phyloP scores from a whole-genome alignment of 2,113 vertebrate species.

The Aix galericulata region DNA sequence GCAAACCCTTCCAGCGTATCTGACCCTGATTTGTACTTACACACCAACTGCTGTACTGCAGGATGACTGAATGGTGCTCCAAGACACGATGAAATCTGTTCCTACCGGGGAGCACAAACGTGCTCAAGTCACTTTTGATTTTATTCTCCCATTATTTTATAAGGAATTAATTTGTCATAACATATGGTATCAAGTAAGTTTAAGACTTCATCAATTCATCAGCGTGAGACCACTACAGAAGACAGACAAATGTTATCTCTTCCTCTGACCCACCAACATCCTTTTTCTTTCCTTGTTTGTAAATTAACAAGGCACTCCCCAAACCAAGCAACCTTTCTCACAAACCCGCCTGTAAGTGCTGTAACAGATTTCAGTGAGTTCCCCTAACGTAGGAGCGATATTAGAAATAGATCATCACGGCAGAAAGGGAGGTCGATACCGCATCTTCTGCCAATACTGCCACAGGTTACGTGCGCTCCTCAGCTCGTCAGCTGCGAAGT shows the following conservation, averaged over 20 bases:
- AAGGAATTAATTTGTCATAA: not conserved
- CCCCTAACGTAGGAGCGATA: not conserved
- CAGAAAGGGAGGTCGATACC: not conserved
- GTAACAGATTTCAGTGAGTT: not conserved
- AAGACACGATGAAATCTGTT: not conserved
- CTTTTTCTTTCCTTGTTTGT: not conserved
- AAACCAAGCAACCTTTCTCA: not conserved
- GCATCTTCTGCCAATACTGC: not conserved
- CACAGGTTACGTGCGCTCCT: accelerated
- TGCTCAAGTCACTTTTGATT: not conserved
- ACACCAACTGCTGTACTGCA: not conserved
- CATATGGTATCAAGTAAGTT: not conserved
- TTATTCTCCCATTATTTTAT: not conserved
- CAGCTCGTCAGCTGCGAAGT: not conserved
- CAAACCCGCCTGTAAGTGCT: not conserved
- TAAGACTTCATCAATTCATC: not conserved
- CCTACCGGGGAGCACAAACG: not conserved
- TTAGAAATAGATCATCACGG: not conserved
- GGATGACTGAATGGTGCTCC: not conserved
- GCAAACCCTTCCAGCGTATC: not conserved
- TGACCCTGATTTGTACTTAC: not conserved
- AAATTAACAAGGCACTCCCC: not conserved
- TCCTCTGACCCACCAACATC: not conserved
- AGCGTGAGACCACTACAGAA: not conserved
- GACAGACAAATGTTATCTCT: not conserved